Conservation (phyloP, 2,113 vertebrate genomes). For the Muntiacus muntjak region DNA sequence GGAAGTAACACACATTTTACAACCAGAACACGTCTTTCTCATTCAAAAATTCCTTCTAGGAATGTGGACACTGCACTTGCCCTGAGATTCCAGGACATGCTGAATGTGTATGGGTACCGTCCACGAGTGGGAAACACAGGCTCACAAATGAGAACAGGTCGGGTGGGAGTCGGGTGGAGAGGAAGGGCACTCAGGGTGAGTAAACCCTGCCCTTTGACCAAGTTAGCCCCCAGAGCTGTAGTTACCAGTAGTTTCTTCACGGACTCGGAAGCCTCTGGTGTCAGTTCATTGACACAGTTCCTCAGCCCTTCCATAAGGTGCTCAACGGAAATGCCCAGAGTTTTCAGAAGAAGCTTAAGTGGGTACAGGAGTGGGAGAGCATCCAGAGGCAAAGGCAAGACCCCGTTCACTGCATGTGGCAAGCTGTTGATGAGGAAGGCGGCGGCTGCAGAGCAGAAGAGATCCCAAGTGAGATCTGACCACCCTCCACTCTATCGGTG, state of each 20-base stretch:
- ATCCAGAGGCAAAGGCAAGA: neutral
- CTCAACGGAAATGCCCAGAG: conserved; percentile 70
- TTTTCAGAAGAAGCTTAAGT: conserved; percentile 51
- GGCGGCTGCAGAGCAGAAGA: conserved; percentile 25
- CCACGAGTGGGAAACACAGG: neutral
- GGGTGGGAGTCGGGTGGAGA: no score
- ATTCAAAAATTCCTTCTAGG: neutral
- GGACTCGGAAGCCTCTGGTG: conserved; percentile 46
- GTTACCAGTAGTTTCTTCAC: conserved; percentile 71
- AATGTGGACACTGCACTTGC: neutral
- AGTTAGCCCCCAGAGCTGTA: neutral
- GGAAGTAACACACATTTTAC: neutral
- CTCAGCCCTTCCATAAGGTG: conserved; percentile 50
- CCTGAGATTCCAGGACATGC: neutral
- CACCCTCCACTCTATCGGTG: neutral
- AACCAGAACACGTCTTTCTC: neutral
- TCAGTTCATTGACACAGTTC: conserved; percentile 56
- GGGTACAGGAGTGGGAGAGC: neutral
- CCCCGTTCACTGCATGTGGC: neutral
- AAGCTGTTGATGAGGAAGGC: neutral
- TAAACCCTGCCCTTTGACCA: neutral
- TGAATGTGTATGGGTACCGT: neutral
- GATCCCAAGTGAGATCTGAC: neutral
- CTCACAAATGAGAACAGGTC: neutral
- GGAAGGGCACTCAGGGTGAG: fast-evolving